A percentile compares a stretch with the other conserved stretches of the same genome.
These are phyloP conservation scores for Oryzias curvinotus DNA, from an alignment of 2,113 vertebrate genomes.

Conservation along the genomic window DNA sequence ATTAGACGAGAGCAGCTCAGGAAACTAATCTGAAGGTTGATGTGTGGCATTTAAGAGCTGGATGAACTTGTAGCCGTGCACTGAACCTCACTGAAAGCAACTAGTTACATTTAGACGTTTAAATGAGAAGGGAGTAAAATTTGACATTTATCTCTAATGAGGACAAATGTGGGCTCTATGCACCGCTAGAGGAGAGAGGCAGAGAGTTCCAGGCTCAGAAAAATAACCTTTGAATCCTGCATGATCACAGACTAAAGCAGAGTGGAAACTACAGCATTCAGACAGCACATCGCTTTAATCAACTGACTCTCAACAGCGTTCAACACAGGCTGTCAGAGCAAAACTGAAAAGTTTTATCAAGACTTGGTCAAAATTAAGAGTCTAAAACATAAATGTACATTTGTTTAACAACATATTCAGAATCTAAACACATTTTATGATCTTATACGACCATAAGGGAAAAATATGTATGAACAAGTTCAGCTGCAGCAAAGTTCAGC, in stretches of 20 bases:
- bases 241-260: conserved; percentile 26
- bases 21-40: conserved; percentile 22
- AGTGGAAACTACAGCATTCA: not conserved
- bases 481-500: no score
- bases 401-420: no score
- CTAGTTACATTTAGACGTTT: conserved; percentile 35
- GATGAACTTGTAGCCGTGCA: conserved; percentile 34
- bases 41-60: conserved; percentile 53
- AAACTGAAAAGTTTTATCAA: no score
- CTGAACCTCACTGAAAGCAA: conserved; percentile 35
- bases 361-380: no score
- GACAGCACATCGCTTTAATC: no score
- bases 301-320: no score
- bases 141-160: conserved; percentile 63
- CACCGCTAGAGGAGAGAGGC: conserved; percentile 23
- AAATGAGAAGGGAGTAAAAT: conserved; percentile 45
- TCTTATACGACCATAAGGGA: no score
- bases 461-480: no score
- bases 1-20: conserved; percentile 17
- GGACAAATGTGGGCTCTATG: conserved; percentile 50
- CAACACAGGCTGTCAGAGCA: no score
- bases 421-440: no score
- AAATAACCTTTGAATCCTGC: conserved; percentile 26
- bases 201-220: conserved; percentile 18
- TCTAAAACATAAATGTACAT: no score